Percentiles rank a stretch among this genome's conserved stretches.
These are phyloP conservation scores for Torymus auratus DNA, from an alignment of 2,888 invertebrate species.

Conservation along the genomic window DNA sequence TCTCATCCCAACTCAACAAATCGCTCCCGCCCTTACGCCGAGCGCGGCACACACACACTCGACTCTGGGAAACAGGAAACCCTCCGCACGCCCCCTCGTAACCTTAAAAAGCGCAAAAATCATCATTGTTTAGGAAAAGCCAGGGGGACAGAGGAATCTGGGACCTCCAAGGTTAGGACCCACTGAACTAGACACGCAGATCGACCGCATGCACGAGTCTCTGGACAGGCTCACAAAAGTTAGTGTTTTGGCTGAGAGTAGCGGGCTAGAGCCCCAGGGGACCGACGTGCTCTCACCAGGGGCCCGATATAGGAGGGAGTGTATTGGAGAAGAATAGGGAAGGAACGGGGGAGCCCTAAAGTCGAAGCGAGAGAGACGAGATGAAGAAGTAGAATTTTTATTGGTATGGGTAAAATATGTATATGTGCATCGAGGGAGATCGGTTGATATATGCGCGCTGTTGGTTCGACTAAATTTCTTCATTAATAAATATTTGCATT, in stretches of 20 bases:
- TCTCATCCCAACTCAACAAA: too few relatives aligned
- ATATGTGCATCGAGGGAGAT: too few relatives aligned
- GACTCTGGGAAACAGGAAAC: background rate
- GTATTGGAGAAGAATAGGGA: too few relatives aligned
- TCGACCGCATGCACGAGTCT: too few relatives aligned
- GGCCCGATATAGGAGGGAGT: background rate
- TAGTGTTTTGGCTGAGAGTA: slow-evolving; percentile 46
- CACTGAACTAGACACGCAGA: slow-evolving; percentile 2
- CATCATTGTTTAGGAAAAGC: slow-evolving; percentile 30
- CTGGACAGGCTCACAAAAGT: slow-evolving; percentile 14
- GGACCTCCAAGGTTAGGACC: background rate
- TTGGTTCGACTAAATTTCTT: too few relatives aligned
- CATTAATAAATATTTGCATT: too few relatives aligned
- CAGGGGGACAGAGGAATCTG: background rate
- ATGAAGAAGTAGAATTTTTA: too few relatives aligned
- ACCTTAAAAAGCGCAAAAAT: slow-evolving; percentile 15
- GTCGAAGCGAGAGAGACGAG: too few relatives aligned
- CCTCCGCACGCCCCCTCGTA: background rate
- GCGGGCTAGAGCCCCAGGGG: slow-evolving; percentile 11
- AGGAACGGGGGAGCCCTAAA: too few relatives aligned
- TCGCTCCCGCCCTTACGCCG: background rate
- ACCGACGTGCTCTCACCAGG: slow-evolving; percentile 7
- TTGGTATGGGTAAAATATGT: too few relatives aligned
- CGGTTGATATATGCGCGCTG: too few relatives aligned
- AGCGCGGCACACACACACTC: background rate